phyloP scores from a whole-genome alignment of 2,797 vertebrate genomes.

The Falco berigora region DNA sequence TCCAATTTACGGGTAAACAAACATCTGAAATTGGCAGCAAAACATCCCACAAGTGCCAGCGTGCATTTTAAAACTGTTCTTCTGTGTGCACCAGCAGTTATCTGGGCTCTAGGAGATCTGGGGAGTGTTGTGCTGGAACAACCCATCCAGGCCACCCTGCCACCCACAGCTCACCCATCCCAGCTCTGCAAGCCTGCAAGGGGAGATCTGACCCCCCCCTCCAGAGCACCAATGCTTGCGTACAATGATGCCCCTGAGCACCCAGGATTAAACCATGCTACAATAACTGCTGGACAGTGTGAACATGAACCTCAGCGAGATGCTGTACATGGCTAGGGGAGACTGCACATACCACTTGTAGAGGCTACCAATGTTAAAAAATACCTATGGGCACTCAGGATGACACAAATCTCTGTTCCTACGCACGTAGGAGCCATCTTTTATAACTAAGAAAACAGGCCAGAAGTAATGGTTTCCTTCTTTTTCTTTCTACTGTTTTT shows the following conservation, averaged over 20 bases:
- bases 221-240: background rate
- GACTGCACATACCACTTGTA: background rate
- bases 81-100: background rate
- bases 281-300: background rate
- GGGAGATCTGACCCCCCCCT: background rate
- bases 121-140: fast-evolving
- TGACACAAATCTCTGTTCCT: background rate
- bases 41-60: background rate
- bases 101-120: background rate
- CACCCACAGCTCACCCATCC: background rate
- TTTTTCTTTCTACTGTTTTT: background rate
- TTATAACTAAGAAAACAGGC: background rate
- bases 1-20: background rate
- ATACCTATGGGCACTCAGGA: background rate
- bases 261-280: background rate
- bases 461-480: background rate
- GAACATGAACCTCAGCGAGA: background rate
- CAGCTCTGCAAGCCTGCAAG: background rate
- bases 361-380: background rate
- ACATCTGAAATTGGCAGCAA: constrained; percentile 2
- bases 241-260: background rate
- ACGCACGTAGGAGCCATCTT: background rate
- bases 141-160: background rate
- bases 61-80: background rate
- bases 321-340: background rate